Base-by-base conservation (phyloP, 64 coral and sea anemone species). In the Cladopsammia gracilis region DNA sequence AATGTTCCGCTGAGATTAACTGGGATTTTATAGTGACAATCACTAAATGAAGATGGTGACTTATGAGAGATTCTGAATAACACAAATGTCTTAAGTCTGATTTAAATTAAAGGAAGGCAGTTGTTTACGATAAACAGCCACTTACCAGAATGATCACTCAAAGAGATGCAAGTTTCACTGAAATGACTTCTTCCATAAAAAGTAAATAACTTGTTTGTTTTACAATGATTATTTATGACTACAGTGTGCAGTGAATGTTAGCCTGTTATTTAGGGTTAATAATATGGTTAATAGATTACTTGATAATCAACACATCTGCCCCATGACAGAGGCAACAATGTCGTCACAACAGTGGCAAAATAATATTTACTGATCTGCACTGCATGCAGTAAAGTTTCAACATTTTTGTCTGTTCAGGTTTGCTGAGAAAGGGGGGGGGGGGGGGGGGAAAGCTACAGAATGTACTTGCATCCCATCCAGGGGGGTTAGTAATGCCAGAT, bases 221-320 rank as follows among this genome's bases (percentile, higher is more conserved):
- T 43, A 64, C 58, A 62, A 62, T 4, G 72, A 49, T 50, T 75
- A 68, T 67, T 50, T 75, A 68, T 67, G 61, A 13, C 80, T 50
- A 84, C 9, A 23, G 20, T 20, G 60, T 84, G 62, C 80, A 10
- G 80, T 48, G 62, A 84, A 23, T 84, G 80, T 84, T 84, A 66
- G 80, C 62, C 19, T 44, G 42, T 84, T 84, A 84, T 42, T 51
- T 25, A 84, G 42, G 44, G 80, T 84, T 82, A 47, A 84, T 69
- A 84, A 66, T 16, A 84, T 67, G 22, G 53, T 64, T 64, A 49
- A 75, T 50, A 84, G 80, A 84, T 84, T 84, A 84, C 80, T 84
- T 84, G 80, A 84, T 84, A 84, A 84, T 84, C 80, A 84, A 84
- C 80, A 84, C 80, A 84, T 68, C 60, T 84, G 62, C 80, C 80